Conservation (phyloP, 2,888 invertebrate species). For the Troides helena region DNA sequence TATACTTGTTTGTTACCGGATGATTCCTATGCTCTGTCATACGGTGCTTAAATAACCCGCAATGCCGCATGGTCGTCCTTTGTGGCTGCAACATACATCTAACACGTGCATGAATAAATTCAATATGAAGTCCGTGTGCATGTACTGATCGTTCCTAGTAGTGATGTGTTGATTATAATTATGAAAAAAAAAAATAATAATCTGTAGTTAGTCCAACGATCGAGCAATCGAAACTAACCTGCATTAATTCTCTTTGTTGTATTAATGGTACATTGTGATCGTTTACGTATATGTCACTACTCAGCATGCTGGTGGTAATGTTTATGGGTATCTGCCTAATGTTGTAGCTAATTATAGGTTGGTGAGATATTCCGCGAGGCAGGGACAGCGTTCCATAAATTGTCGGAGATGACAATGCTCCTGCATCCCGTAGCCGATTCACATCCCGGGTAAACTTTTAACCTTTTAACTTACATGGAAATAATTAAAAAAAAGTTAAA, state of each 20-base stretch:
- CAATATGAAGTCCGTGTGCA: too few relatives aligned
- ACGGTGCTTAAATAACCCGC: too few relatives aligned
- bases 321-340: neutral
- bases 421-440: slow-evolving; percentile 94
- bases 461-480: neutral
- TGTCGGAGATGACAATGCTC: slow-evolving; percentile 96
- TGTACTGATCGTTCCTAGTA: too few relatives aligned
- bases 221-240: neutral
- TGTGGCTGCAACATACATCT: too few relatives aligned
- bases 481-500: too few relatives aligned
- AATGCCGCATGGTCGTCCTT: too few relatives aligned
- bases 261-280: neutral
- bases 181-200: neutral
- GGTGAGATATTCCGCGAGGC: slow-evolving; percentile 98
- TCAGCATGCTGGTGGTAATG: neutral
- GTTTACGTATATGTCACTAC: neutral
- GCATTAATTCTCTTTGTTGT: neutral
- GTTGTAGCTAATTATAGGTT: slow-evolving; percentile 80
- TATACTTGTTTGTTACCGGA: too few relatives aligned
- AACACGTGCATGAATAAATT: too few relatives aligned
- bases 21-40: too few relatives aligned
- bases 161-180: neutral
- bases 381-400: slow-evolving; percentile 94
- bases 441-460: slow-evolving; percentile 83
- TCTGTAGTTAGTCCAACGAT: neutral